phyloP scores from a whole-genome alignment of 2,888 invertebrate species.

The Phengaris alcon region DNA sequence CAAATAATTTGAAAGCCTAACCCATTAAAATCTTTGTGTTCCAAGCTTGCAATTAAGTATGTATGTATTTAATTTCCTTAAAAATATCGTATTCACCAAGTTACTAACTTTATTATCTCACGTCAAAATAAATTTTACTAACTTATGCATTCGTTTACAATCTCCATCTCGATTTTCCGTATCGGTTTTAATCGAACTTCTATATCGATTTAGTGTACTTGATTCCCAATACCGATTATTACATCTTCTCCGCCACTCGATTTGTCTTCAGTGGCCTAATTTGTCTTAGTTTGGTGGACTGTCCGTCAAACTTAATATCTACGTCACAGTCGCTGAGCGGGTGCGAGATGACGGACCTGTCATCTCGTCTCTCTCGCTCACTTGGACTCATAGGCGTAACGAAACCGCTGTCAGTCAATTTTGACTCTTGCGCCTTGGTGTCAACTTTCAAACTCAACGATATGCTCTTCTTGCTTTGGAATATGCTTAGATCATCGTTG shows the following conservation, averaged over 20 bases:
- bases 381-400: constrained; percentile 81
- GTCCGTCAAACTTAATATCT: constrained; percentile 88
- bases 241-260: constrained; percentile 1
- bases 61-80: not conserved
- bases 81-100: not conserved
- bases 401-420: constrained; percentile 80
- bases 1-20: not conserved
- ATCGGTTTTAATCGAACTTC: no score
- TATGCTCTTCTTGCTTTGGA: constrained; percentile 61
- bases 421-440: constrained; percentile 41
- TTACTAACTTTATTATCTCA: not conserved
- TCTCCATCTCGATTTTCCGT: no score
- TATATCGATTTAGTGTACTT: not conserved
- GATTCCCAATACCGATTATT: not conserved
- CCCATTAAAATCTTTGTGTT: not conserved
- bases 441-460: constrained; percentile 62
- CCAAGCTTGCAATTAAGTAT: not conserved
- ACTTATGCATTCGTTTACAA: no score
- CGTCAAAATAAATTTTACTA: not conserved
- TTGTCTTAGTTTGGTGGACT: constrained; percentile 87
- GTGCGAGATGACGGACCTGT: constrained; percentile 77
- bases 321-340: constrained; percentile 89
- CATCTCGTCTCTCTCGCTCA: constrained; percentile 61
- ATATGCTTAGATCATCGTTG: constrained; percentile 58
- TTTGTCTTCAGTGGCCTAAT: constrained; percentile 74